Conservation (phyloP, 1,140 invertebrate species). For the Drosophila lowei region DNA sequence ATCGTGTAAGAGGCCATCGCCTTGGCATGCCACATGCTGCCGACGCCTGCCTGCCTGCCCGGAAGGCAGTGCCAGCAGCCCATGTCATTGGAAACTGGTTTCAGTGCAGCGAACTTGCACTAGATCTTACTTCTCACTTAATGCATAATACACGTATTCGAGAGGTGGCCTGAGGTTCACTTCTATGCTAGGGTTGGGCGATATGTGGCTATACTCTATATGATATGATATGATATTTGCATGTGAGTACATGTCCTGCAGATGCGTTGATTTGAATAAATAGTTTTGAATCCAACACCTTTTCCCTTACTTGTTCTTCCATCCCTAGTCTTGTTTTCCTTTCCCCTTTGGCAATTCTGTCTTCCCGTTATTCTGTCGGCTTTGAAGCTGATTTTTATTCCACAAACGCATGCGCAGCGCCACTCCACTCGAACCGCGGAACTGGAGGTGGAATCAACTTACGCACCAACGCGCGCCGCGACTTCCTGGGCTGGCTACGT, state of each 20-base stretch:
- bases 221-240: not conserved
- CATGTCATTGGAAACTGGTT: slow-evolving; percentile 63
- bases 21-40: slow-evolving; percentile 49
- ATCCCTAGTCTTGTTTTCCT: slow-evolving; percentile 38
- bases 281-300: not conserved
- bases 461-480: slow-evolving; percentile 28
- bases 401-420: slow-evolving; percentile 34
- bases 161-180: slow-evolving; percentile 27
- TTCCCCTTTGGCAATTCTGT: slow-evolving; percentile 30
- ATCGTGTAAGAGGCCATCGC: slow-evolving; percentile 40
- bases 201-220: too few species aligned
- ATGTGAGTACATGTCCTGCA: not conserved
- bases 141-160: slow-evolving; percentile 43
- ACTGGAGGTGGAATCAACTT: slow-evolving; percentile 28
- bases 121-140: slow-evolving; percentile 61
- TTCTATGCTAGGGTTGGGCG: slow-evolving; percentile 59
- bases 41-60: slow-evolving; percentile 57
- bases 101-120: slow-evolving; percentile 78
- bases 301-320: slow-evolving; percentile 11
- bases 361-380: slow-evolving; percentile 50
- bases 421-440: slow-evolving; percentile 18
- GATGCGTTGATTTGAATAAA: not conserved
- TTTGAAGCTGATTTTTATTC: slow-evolving; percentile 11
- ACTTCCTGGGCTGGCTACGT: slow-evolving; percentile 62
- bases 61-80: slow-evolving; percentile 53